phyloP scores from a whole-genome alignment of 2,113 vertebrate genomes.

The Scortum barcoo region DNA sequence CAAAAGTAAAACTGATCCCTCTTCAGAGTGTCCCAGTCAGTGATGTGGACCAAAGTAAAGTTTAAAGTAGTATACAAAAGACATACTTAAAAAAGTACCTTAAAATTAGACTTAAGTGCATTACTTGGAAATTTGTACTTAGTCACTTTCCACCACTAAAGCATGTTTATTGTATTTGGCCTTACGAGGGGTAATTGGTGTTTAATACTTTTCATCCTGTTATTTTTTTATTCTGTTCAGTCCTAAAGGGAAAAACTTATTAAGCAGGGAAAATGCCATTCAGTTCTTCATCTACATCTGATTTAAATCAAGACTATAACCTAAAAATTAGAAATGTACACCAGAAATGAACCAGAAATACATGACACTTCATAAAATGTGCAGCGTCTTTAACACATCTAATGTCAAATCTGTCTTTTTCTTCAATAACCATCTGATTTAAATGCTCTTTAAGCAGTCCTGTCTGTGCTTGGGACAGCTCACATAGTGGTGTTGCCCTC shows the following conservation, averaged over 20 bases:
- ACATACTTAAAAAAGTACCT: neutral
- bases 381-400: neutral
- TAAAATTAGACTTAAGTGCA: neutral
- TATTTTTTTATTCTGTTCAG: neutral
- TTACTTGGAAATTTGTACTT: neutral
- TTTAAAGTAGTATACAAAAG: neutral
- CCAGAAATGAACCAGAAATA: neutral
- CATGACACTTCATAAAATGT: neutral
- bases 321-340: neutral
- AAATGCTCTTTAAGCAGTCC: neutral
- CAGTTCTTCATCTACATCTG: neutral
- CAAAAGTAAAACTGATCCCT: no score
- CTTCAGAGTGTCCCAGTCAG: neutral
- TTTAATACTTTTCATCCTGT: neutral
- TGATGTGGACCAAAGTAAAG: no score
- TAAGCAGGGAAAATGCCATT: neutral
- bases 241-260: neutral
- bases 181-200: neutral
- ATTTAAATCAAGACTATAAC: neutral
- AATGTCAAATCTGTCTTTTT: neutral
- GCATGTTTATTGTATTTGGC: neutral
- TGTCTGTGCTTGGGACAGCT: neutral
- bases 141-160: neutral
- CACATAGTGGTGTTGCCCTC: conserved; percentile 65
- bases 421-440: neutral